Evolutionary conservation across 2,888 invertebrate genomes (phyloP), one percentile per base, ranked within the genome.

Genomic region (Arge pagana): DNA sequence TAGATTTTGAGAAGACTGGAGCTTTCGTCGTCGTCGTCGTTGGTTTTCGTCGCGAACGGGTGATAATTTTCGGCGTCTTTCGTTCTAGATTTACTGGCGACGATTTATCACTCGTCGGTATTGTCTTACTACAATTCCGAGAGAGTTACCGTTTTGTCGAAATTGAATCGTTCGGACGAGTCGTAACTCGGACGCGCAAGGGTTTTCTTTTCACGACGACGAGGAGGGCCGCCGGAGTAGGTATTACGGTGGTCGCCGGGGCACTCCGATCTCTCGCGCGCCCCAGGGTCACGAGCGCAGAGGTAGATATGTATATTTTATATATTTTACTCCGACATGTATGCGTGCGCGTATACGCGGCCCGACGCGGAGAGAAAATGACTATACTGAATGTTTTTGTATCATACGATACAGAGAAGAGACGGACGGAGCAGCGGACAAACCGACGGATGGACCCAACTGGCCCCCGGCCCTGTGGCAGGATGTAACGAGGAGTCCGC

Each of bases 381-480:
- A 72, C 70, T n/a, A n/a, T n/a, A n/a, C n/a, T 68, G 63, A 66
- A 71, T 71, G 71, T 73, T 72, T 74, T 73, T 72, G 71, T 74
- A 72, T 72, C 71, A 68, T 71, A 71, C 69, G 68, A 70, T 72
- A 70, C 69, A 71, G 61, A 64, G 30, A 19, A 40, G 11, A 18
- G n/a, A 21, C n/a, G 40, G 26, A 40, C 40, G 5, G n/a, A n/a
- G n/a, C n/a, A n/a, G n/a, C n/a, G n/a, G 33, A 33, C 33, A 15
- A 33, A 33, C 33, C 21, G 28, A 42, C 42, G 28, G 45, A 45
- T n/a, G n/a, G n/a, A 26, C 35, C 45, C 21, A 35, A 4, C 24
- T 8, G 3, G 33, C 45, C 45, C n/a, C 7, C 8, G 45, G 45
- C 33, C 33, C 23, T 24, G 53, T 58, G 61, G 63, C 68, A 63